These are phyloP conservation scores for Hippocampus guttulatus DNA, from an alignment of 2,113 vertebrate genomes.

Conservation along the genomic window DNA sequence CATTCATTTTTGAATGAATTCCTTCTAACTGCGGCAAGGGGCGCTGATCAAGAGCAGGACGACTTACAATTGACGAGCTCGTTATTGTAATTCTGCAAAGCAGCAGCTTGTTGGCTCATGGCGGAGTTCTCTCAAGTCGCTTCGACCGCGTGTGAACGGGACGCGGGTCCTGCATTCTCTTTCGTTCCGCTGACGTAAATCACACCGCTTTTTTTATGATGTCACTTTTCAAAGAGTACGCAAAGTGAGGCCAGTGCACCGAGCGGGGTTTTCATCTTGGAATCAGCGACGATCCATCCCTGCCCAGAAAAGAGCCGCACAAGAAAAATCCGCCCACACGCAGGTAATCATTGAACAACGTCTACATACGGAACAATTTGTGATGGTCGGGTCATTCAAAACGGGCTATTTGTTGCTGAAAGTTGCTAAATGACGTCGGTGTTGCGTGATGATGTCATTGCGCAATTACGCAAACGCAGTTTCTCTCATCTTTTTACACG, in stretches of 20 bases:
- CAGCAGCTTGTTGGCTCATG: constrained; percentile 83
- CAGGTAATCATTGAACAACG: background rate
- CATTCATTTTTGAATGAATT: too few relatives aligned
- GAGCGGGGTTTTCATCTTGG: background rate
- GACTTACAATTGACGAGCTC: constrained; percentile 84
- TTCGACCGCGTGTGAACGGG: background rate
- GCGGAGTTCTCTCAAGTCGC: background rate
- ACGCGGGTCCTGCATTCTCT: background rate
- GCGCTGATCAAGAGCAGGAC: background rate
- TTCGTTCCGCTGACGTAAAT: background rate
- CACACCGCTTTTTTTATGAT: background rate
- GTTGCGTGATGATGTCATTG: background rate
- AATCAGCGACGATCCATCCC: background rate
- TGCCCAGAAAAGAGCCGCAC: background rate
- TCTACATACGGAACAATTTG: too few relatives aligned
- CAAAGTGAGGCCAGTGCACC: too few relatives aligned
- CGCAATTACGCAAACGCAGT: background rate
- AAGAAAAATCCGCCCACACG: background rate
- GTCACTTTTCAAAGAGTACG: background rate
- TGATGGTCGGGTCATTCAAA: too few relatives aligned
- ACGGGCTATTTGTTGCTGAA: background rate
- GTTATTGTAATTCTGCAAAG: constrained; percentile 85
- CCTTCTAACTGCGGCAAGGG: too few relatives aligned
- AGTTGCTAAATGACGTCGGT: background rate
- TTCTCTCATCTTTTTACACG: background rate